These are phyloP conservation scores for Leptosomus discolor DNA, from an alignment of 2,113 vertebrate genomes.

Conservation along the genomic window DNA sequence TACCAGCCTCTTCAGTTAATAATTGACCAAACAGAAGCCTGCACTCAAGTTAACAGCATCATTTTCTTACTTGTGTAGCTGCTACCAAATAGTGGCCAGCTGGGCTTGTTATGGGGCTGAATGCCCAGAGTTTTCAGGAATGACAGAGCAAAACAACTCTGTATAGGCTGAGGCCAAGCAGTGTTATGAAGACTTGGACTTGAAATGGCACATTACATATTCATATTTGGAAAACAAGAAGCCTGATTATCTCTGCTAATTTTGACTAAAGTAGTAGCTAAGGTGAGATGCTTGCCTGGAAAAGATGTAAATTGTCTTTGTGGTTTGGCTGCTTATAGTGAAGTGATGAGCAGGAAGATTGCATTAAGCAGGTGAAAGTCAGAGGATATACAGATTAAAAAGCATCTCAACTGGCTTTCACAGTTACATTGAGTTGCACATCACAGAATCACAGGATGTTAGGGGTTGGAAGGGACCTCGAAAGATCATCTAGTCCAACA, in stretches of 20 bases:
- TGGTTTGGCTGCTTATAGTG: background rate
- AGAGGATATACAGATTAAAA: background rate
- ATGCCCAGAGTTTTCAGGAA: background rate
- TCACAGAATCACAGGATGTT: too few species aligned
- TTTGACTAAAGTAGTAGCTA: background rate
- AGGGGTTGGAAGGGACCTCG: too few species aligned
- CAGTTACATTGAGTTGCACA: rapidly evolving
- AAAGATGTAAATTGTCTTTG: background rate
- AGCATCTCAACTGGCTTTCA: background rate
- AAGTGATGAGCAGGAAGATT: background rate
- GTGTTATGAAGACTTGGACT: background rate
- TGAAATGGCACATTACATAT: background rate
- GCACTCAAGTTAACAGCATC: rapidly evolving
- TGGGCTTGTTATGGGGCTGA: background rate
- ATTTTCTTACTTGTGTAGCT: background rate
- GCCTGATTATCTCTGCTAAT: background rate
- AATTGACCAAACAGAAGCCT: background rate
- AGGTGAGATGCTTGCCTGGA: background rate
- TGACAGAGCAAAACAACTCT: background rate
- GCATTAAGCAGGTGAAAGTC: background rate
- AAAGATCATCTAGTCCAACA: too few species aligned
- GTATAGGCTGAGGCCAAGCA: background rate
- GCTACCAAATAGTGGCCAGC: background rate
- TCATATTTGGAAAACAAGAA: background rate
- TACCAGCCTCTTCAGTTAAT: background rate